Evolutionary conservation across 2,888 invertebrate genomes (phyloP).

Genomic region (Thecocarcelia acutangulata): DNA sequence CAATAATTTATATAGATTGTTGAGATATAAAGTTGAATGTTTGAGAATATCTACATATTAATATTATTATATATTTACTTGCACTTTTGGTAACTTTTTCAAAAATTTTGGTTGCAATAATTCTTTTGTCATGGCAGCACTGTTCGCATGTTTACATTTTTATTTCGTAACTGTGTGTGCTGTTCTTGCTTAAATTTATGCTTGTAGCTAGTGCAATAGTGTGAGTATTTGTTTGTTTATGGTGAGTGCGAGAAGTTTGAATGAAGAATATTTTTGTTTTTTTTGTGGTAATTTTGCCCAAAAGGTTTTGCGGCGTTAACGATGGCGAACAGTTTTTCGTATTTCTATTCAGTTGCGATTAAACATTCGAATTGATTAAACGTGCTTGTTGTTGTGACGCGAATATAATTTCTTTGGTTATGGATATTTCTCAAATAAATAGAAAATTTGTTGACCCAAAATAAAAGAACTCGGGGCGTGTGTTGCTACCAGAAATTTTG

Average conservation of each 20-base stretch:
- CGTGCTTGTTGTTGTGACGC: conserved; percentile 61
- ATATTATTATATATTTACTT: too few relatives aligned
- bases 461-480: conserved; percentile 22
- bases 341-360: conserved; percentile 71
- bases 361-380: conserved; percentile 71
- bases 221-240: conserved; percentile 47
- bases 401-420: conserved; percentile 28
- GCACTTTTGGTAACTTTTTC: too few relatives aligned
- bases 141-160: too few relatives aligned
- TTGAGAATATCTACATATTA: too few relatives aligned
- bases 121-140: too few relatives aligned
- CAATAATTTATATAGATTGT: too few relatives aligned
- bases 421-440: conserved; percentile 39
- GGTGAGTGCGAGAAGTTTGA: conserved; percentile 57
- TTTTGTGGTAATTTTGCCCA: conserved; percentile 37
- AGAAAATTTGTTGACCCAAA: conserved; percentile 41
- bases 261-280: conserved; percentile 36
- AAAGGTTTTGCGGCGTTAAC: conserved; percentile 56
- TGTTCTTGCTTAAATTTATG: conserved; percentile 43
- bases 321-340: conserved; percentile 52
- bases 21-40: too few relatives aligned
- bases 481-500: conserved; percentile 1
- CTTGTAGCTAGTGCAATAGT: conserved; percentile 17
- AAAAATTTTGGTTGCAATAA: too few relatives aligned
- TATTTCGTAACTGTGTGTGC: neutral